phyloP scores from a whole-genome alignment of 2,113 vertebrate genomes.

The Peromyscus maniculatus region DNA sequence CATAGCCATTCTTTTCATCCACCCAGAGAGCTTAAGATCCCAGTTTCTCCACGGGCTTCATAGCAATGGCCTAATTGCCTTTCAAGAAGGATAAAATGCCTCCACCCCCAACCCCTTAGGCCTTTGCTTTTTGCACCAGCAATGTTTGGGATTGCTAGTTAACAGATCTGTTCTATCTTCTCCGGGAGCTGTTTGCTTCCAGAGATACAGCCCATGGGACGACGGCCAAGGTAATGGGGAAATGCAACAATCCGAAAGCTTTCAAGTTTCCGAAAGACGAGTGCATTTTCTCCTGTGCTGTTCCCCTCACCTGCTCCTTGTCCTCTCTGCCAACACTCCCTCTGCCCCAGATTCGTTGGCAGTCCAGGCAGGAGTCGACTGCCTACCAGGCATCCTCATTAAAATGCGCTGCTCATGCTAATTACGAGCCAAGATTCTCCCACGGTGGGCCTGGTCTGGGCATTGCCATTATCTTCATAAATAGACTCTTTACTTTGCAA shows the following conservation, averaged over 20 bases:
- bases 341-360: slow-evolving; percentile 80
- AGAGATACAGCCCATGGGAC: slow-evolving; percentile 27
- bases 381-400: slow-evolving; percentile 74
- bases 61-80: background rate
- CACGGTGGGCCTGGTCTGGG: slow-evolving; percentile 67
- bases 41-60: background rate
- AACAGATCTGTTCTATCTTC: background rate
- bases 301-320: slow-evolving; percentile 73
- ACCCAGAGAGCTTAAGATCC: background rate
- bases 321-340: slow-evolving; percentile 64
- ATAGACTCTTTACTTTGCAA: slow-evolving; percentile 81
- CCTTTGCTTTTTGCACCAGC: background rate
- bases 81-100: background rate
- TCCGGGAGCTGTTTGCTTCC: background rate
- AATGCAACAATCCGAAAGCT: slow-evolving; percentile 54
- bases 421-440: slow-evolving; percentile 77
- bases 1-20: background rate
- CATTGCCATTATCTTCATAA: slow-evolving; percentile 79
- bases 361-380: slow-evolving; percentile 72
- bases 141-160: background rate
- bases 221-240: slow-evolving; percentile 38
- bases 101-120: background rate
- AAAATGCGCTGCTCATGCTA: slow-evolving; percentile 76
- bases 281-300: slow-evolving; percentile 48
- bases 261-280: slow-evolving; percentile 64